Evolutionary conservation across 2,113 vertebrate genomes (phyloP), one percentile per base, ranked within the genome.

Genomic region (Meleagris gallopavo): DNA sequence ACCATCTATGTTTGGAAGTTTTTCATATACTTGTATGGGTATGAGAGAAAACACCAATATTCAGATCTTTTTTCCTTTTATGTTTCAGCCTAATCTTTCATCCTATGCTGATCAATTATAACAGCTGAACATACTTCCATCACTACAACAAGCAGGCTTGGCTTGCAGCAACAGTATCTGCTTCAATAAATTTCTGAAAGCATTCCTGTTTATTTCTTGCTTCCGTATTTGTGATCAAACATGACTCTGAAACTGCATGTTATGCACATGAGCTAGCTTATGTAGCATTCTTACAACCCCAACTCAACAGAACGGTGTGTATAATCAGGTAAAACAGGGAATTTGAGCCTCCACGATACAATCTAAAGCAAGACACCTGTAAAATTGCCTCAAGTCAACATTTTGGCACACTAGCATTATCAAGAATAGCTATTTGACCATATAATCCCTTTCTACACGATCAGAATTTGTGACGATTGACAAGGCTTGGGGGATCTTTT

Each of bases 271-370:
- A 86, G 40, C 6, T 43, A 89, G 11, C 1, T 60, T 18, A 29
- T 2, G 21, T 6, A 45, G 25, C 13, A 25, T 6, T 24, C 11
- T 65, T 4, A 36, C 0, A 0, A 22, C 64, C 70, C 71, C 43
- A 22, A 18, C 21, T 86, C 32, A 29, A 22, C 22, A 66, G 14
- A 69, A 30, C 24, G 32, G 27, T 4, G 38, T 43, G n/a, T 50
- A 13, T 2, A 43, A 79, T 29, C 30, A 77, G 78, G 36, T 5
- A 36, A 29, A 88, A 24, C 10, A 25, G 10, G 52, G 67, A 58
- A 36, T 57, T 11, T n/a, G 4, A 3, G 13, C 17, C 27, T 55
- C 36, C 79, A 9, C 30, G 18, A 45, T 64, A 32, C 82, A 77
- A 87, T 10, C 9, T n/a, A 21, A 80, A 92, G 24, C n/a, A 30